Evolutionary conservation across 1,140 invertebrate genomes (phyloP), one percentile per base, ranked within the genome.

Genomic region (Vanessa tameamea): DNA sequence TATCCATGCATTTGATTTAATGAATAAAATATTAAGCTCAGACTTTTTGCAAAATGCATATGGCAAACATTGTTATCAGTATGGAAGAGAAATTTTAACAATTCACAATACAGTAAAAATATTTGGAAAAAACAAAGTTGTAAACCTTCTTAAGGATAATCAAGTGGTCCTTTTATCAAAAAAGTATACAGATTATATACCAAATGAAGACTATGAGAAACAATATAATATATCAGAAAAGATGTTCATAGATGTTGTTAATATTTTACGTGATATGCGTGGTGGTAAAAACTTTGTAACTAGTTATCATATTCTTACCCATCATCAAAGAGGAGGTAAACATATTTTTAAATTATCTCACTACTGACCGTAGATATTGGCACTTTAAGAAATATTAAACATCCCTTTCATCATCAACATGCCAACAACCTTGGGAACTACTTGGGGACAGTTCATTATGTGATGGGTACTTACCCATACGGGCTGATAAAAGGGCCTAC

Each of bases 61-160:
- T 83, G 89, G 90, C 67, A 88, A 91, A 69, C 87, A 92, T 73
- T 76, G 76, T 51, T 57, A 81, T 74, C 65, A 75, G 43, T 88
- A 87, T 77, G 93, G 92, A 59, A 83, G 92, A 65, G 94, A 95
- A 85, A 85, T 95, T 72, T 88, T 95, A 31, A 82, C 86, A n/a
- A 78, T 96, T 26, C 90, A 95, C 69, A 91, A 90, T 69, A 88
- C 87, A 64, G 82, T 94, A 8, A 90, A 94, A 79, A 89, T 95
- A 82, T 95, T 95, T 81, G 87, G 92, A 73, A 92, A 93, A 50
- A 94, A 95, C 72, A 79, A 53, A 23, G 50, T 85, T 63, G 94
- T 94, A 16, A 93, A 93, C 68, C 79, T 90, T 43, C 83, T 96
- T n/a, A 73, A 74, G 57, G 77, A 88, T 13, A 88, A 87, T 73